Evolutionary conservation across 2,888 invertebrate genomes (phyloP).

Genomic region (Muscina levida): DNA sequence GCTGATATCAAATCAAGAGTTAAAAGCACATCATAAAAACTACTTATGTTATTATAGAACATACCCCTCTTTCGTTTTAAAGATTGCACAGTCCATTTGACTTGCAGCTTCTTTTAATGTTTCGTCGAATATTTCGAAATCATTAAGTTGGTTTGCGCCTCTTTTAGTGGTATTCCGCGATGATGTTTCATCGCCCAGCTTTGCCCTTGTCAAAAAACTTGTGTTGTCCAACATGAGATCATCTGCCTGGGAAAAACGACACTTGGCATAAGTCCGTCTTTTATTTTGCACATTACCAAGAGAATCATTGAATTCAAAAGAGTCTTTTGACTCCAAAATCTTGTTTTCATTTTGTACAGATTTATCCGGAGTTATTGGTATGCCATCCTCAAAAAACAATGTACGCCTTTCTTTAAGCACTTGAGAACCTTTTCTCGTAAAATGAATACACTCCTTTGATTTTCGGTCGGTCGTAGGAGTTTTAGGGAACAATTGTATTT

Average conservation of each 20-base stretch:
- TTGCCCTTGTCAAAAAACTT: constrained; percentile 71
- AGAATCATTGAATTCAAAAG: constrained; percentile 17
- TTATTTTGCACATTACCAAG: background rate
- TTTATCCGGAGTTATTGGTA: constrained; percentile 12
- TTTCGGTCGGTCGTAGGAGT: constrained; percentile 66
- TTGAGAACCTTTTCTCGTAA: constrained; percentile 54
- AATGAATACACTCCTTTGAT: constrained; percentile 16
- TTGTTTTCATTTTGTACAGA: background rate
- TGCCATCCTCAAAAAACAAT: constrained; percentile 44
- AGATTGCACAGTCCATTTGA: background rate
- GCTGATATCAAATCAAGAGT: background rate
- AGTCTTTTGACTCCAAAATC: constrained; percentile 5
- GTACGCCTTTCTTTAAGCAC: constrained; percentile 39
- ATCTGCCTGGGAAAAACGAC: constrained; percentile 70
- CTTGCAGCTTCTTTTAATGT: background rate
- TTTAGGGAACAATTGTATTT: constrained; percentile 70
- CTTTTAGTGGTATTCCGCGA: constrained; percentile 68
- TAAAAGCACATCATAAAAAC: background rate
- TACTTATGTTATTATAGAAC: background rate
- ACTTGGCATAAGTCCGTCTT: constrained; percentile 52
- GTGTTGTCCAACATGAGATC: constrained; percentile 72
- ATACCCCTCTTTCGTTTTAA: constrained; percentile 6
- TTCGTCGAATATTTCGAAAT: constrained; percentile 24
- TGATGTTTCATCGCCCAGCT: constrained; percentile 71
- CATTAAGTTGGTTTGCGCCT: constrained; percentile 23